Evolutionary conservation across 1,140 invertebrate species (phyloP).

Genomic region (Pseudomyrmex pallidus): DNA sequence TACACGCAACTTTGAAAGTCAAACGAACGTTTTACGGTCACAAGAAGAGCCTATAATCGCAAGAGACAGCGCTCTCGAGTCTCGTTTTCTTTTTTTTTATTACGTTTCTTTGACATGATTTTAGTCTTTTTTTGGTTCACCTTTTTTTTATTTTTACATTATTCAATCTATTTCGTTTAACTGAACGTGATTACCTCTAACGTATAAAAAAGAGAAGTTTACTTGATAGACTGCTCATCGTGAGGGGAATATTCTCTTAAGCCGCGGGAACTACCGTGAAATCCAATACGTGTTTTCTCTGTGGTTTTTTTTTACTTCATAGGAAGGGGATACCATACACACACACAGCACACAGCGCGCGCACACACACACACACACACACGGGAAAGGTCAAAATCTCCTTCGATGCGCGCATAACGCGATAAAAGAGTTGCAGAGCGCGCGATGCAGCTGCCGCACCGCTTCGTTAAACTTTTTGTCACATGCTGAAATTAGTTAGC

Average conservation of each 20-base stretch:
- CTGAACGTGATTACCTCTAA: constrained; percentile 10
- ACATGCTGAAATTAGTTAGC: constrained; percentile 63
- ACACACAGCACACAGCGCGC: too few species aligned
- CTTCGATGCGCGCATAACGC: constrained; percentile 57
- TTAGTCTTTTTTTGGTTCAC: not conserved
- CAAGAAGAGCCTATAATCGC: not conserved
- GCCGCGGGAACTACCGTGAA: constrained; percentile 12
- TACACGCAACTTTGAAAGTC: too few species aligned
- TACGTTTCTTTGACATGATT: not conserved
- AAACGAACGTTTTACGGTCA: too few species aligned
- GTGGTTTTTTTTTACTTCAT: constrained; percentile 41
- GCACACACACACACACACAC: not conserved
- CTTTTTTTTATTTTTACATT: not conserved
- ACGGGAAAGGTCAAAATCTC: constrained; percentile 43
- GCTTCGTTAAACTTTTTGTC: constrained; percentile 59
- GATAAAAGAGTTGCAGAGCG: constrained; percentile 41
- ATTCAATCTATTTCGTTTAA: constrained; percentile 21
- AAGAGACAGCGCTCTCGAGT: not conserved
- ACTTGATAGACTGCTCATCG: constrained; percentile 11
- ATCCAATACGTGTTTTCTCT: not conserved
- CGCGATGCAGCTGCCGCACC: constrained; percentile 48
- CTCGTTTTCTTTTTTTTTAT: not conserved
- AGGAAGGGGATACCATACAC: constrained; percentile 9
- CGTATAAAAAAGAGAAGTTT: constrained; percentile 18
- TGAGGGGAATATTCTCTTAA: constrained; percentile 8